Conservation (phyloP, 2,888 invertebrate genomes). For the Chalcosyrphus nemorum region DNA sequence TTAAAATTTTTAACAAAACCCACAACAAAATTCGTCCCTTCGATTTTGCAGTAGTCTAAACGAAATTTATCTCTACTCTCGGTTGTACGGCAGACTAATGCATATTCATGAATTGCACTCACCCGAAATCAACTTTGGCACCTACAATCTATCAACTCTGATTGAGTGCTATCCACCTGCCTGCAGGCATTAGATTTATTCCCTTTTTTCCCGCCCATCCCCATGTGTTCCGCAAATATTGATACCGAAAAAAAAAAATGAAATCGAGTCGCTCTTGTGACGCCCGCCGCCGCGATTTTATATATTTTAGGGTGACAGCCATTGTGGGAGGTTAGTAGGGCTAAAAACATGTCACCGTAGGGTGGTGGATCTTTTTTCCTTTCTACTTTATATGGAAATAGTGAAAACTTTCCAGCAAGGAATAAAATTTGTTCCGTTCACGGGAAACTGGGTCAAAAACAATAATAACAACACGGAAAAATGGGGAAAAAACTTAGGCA, state of each 20-base stretch:
- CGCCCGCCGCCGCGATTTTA: background rate
- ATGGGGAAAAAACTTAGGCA: background rate
- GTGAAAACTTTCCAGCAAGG: slow-evolving; percentile 50
- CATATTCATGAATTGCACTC: slow-evolving; percentile 68
- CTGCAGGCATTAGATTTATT: slow-evolving; percentile 61
- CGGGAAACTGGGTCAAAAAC: slow-evolving; percentile 52
- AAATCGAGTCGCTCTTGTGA: background rate
- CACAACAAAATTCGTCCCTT: background rate
- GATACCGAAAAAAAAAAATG: slow-evolving; percentile 10
- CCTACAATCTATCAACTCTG: slow-evolving; percentile 71
- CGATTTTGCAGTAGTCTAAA: background rate
- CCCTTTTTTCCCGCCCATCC: slow-evolving; percentile 6
- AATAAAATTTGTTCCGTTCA: slow-evolving; percentile 48
- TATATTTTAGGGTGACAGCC: slow-evolving; percentile 22
- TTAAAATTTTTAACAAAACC: background rate
- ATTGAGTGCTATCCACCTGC: slow-evolving; percentile 71
- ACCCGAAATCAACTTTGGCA: slow-evolving; percentile 64
- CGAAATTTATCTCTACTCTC: slow-evolving; percentile 21
- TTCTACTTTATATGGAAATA: slow-evolving; percentile 30
- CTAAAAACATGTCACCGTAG: slow-evolving; percentile 12
- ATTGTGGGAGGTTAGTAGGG: slow-evolving; percentile 9
- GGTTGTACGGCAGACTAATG: slow-evolving; percentile 41
- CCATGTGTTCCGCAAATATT: slow-evolving; percentile 18
- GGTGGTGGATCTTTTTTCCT: background rate
- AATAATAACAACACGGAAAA: slow-evolving; percentile 19